Percentiles rank a stretch among this genome's conserved stretches.
Evolutionary conservation across 1,140 invertebrate genomes (phyloP).

Genomic region (Drosophila triauraria): DNA sequence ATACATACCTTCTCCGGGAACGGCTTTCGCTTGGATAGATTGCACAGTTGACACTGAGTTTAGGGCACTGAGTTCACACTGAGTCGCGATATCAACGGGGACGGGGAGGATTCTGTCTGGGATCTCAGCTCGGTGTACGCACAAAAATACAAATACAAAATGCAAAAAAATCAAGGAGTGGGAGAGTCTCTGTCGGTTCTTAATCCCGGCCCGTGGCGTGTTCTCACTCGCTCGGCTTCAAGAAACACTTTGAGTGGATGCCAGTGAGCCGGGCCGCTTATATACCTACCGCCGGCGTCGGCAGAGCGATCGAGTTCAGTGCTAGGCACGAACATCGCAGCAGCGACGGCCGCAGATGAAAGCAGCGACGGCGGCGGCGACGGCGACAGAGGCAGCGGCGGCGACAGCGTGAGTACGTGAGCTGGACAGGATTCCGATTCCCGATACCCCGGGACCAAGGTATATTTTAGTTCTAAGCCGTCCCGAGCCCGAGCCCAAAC

Average conservation of each 20-base stretch:
- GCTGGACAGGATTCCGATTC: constrained; percentile 28
- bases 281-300: constrained; percentile 34
- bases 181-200: constrained; percentile 21
- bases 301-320: constrained; percentile 33
- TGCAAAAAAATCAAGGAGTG: constrained; percentile 3
- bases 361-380: neutral
- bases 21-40: neutral
- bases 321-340: constrained; percentile 55
- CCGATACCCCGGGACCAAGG: neutral
- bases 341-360: neutral
- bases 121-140: constrained; percentile 7
- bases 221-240: constrained; percentile 64
- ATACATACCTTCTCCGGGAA: constrained; percentile 2
- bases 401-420: constrained; percentile 28
- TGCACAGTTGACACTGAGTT: neutral
- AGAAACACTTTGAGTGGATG: constrained; percentile 66
- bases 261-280: constrained; percentile 43
- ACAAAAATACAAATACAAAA: constrained; percentile 42
- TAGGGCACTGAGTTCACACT: constrained; percentile 3
- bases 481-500: neutral
- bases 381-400: constrained; percentile 4
- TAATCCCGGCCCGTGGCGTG: constrained; percentile 44
- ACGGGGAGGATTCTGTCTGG: constrained; percentile 6
- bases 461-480: constrained; percentile 58
- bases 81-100: neutral